Base-by-base conservation (phyloP, 1,140 invertebrate genomes). In the Cydia strobilella region DNA sequence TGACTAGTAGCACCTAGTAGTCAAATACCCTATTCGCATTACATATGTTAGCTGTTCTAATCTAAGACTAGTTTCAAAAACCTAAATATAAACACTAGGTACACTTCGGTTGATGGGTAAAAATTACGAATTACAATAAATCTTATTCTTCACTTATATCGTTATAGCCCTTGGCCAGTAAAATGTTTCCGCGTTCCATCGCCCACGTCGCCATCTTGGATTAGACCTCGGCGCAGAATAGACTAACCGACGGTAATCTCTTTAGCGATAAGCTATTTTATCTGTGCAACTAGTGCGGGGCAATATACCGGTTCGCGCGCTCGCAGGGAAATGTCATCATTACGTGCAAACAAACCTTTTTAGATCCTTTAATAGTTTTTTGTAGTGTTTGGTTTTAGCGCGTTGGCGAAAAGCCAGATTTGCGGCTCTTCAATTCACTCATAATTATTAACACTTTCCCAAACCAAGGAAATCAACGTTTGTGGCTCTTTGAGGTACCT, bases 311-410 rank as follows among this genome's bases (percentile, higher is more conserved):
- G 54, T 59, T 59, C 48, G 15, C 54, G 54, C 54, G 20, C 15
- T 54, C 51, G 51, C 51, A 12, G 20, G 54, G 20, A 59, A 59
- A 59, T 59, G 54, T 59, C 54, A 59, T 59, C 54, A 59, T 59
- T 59, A 59, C 54, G 54, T n/a, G 54, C 20, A 59, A 59, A 59
- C 54, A 59, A 59, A 59, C 54, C 54, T 59, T 59, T 59, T 59
- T 23, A 59, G 54, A 59, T 59, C 18, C 18, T 59, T 59, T 23
- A 23, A 59, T 12, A 59, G 54, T 20, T 59, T 23, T 51, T n/a
- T 51, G 48, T n/a, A 6, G 45, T 15, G 3, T 1, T 51, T 45
- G 0, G 12, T 45, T 51, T 23, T 59, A 23, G n/a, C 9, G 51
- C 3, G 13, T 5, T 59, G 51, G 51, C 18, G 15, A 23, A 59